Evolutionary conservation across 2,113 vertebrate genomes (phyloP), one percentile per base, ranked within the genome.

Genomic region (Neolamprologus variostigma): DNA sequence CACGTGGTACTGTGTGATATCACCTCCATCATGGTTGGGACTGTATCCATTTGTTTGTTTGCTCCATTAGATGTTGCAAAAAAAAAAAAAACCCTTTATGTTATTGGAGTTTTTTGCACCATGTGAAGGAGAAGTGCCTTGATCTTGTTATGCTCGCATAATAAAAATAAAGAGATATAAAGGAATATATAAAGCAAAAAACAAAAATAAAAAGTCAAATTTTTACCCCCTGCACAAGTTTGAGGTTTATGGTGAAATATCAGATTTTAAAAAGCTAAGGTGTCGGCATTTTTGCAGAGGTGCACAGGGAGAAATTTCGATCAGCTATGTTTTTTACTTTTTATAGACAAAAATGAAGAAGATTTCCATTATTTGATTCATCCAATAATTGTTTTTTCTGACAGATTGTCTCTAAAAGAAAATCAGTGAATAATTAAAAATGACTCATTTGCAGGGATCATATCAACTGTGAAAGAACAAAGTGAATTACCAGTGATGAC

Each of bases 51-150:
- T 35, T 45, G 13, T 31, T n/a, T 54, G 5, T 28, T 45, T 79
- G 26, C 53, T 50, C 16, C 16, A 21, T 23, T 66, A 21, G 7
- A 66, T 66, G 61, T 11, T 37, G 61, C 33, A 37, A 66, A n/a
- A 45, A 47, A 3, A 8, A 16, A 8, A 47, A 33, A 33, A 1
- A 6, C 0, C 6, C 9, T 66, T 66, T 37, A 37, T 37, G 33
- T 66, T 37, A 37, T 8, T 66, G 33, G 19, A 66, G 33, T 13
- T 66, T 66, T 68, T 68, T 8, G 19, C 61, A 37, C 61, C 19
- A 37, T 21, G 19, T 68, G 61, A 68, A 37, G 33, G 61, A 37
- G 61, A 13, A 21, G 4, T 68, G 61, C 19, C 33, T 37, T 68
- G 33, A 68, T 37, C 19, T 37, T 66, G 10, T 66, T 21, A 37